Conservation (phyloP, 2,888 invertebrate genomes). For the Sympetrum striolatum region DNA sequence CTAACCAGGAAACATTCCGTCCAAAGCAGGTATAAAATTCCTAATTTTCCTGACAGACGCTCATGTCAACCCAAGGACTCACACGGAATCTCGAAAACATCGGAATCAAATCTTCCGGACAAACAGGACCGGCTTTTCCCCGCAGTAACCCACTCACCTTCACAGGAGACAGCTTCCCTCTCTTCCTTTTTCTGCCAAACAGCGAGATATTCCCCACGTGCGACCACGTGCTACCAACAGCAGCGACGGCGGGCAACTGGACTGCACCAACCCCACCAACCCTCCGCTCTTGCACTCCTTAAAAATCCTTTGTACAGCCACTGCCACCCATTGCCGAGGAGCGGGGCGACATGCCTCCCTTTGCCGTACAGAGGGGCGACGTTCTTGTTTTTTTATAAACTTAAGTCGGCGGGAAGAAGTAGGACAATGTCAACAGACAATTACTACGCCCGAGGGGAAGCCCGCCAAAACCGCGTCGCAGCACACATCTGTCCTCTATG, state of each 20-base stretch:
- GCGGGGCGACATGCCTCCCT: not conserved
- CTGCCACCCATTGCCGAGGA: not conserved
- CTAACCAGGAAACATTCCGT: too few relatives aligned
- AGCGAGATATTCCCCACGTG: not conserved
- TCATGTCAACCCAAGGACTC: not conserved
- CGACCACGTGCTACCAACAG: not conserved
- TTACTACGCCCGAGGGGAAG: not conserved
- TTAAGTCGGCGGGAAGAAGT: not conserved
- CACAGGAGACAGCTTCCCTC: not conserved
- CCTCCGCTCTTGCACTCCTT: not conserved
- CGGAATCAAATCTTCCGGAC: not conserved
- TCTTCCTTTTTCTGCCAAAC: not conserved
- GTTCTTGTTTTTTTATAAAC: not conserved
- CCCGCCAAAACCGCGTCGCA: not conserved
- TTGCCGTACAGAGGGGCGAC: not conserved
- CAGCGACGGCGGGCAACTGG: not conserved
- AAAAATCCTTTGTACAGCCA: not conserved
- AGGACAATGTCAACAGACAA: not conserved
- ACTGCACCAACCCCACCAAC: not conserved
- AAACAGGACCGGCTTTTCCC: not conserved
- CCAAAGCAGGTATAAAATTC: too few relatives aligned
- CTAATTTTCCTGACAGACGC: too few relatives aligned
- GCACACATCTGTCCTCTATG: not conserved
- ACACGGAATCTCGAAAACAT: not conserved
- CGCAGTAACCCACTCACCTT: not conserved